Conservation (phyloP, 2,797 vertebrate genomes). For the Synaphobranchus kaupii region DNA sequence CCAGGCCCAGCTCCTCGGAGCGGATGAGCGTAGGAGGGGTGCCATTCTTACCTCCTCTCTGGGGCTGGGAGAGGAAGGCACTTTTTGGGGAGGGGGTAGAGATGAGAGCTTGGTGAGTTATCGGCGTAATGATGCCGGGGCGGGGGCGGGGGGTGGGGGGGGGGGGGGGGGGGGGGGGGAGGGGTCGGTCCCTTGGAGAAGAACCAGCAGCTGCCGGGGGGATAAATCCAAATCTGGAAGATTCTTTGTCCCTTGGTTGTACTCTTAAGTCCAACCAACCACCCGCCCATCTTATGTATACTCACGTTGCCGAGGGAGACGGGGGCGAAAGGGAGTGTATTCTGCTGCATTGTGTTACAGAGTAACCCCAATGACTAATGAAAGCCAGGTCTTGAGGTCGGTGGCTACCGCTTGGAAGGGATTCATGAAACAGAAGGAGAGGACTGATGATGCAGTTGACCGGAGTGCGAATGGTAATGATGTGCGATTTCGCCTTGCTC, state of each 20-base stretch:
- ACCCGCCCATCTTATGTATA: neutral
- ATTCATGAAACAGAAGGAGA: neutral
- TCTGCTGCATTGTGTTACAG: neutral
- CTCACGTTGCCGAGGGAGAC: neutral
- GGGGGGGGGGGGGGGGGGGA: too few relatives aligned
- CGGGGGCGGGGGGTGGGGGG: too few relatives aligned
- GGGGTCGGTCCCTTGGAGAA: neutral
- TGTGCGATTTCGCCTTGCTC: neutral
- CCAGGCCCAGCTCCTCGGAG: neutral
- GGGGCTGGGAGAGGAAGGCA: neutral
- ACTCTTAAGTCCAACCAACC: neutral
- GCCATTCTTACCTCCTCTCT: neutral
- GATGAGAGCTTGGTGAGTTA: neutral
- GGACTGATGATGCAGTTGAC: neutral
- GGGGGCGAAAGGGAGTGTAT: neutral
- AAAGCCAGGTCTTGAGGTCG: neutral
- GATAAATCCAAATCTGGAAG: neutral
- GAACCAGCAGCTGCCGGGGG: neutral
- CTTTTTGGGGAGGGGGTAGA: neutral
- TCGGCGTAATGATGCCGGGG: neutral
- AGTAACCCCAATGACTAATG: neutral
- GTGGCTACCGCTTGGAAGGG: conserved; percentile 5
- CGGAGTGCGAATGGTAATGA: neutral
- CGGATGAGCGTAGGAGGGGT: neutral
- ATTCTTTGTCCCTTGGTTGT: neutral